Conservation (phyloP, 2,113 vertebrate genomes). For the Leucoraja erinaceus region DNA sequence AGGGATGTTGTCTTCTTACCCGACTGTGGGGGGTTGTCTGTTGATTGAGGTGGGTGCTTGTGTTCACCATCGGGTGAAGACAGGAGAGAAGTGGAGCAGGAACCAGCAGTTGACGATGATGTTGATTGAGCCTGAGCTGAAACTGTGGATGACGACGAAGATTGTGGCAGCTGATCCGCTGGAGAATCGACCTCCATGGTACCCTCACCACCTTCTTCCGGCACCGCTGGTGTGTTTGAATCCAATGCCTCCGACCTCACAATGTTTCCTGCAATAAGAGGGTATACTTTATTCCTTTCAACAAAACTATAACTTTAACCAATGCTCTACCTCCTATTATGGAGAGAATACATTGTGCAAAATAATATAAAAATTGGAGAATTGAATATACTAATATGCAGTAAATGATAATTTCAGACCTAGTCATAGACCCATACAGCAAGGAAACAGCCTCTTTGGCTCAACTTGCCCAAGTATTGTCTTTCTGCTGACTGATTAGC, state of each 20-base stretch:
- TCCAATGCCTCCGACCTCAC: conserved; percentile 59
- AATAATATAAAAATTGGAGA: not conserved
- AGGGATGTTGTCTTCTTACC: conserved; percentile 44
- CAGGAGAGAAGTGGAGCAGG: conserved; percentile 60
- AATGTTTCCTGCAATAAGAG: conserved; percentile 53
- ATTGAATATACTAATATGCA: not conserved
- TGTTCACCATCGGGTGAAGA: conserved; percentile 71
- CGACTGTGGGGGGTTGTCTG: conserved; percentile 53
- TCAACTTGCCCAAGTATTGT: too few relatives aligned
- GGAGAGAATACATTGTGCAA: not conserved
- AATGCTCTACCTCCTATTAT: not conserved
- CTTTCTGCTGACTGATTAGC: too few relatives aligned
- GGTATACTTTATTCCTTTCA: conserved; percentile 39
- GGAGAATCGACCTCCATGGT: conserved; percentile 61
- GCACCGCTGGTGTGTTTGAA: conserved; percentile 47
- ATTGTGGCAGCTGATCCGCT: conserved; percentile 54
- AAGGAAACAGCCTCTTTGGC: too few relatives aligned
- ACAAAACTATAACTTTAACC: not conserved
- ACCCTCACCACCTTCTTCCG: conserved; percentile 55
- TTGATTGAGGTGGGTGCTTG: conserved; percentile 47
- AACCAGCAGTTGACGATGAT: conserved; percentile 65
- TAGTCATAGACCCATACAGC: too few relatives aligned
- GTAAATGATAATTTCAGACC: not conserved
- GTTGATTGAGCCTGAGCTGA: conserved; percentile 65
- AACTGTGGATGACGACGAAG: conserved; percentile 57